Base-by-base conservation (phyloP, 2,797 vertebrate species). In the Podarcis lilfordi region DNA sequence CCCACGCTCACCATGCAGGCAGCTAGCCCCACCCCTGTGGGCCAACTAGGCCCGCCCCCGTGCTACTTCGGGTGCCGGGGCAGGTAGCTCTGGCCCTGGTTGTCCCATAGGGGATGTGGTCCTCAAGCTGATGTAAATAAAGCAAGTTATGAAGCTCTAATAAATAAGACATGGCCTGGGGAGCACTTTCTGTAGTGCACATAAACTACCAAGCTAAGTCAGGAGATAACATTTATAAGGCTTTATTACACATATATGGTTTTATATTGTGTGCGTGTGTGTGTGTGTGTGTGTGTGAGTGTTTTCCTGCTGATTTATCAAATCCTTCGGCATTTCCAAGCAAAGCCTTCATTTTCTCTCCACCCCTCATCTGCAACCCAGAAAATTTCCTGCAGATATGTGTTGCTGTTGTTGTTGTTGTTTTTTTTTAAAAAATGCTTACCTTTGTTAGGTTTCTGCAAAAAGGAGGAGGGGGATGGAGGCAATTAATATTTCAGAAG, bases 401-500 rank as follows among this genome's bases (percentile, higher is more conserved):
- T 85, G 59, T 74, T 83, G 83, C 91, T 45, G 45, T 45, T 45
- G 45, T 50, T 50, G 10, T 55, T 55, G 3, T 55, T 15, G 15
- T 50, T 50, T 21, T 50, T 50, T 50, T 21, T 61, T 1, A 61
- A 19, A 64, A 64, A 64, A 55, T 88, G 71, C 90, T 90, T 92
- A 88, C 71, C 74, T 91, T 77, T 86, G 76, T 93, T 90, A 83
- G 25, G 66, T 71, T 82, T 89, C 45, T n/a, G 82, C 55, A 88
- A 81, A 37, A 6, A 29, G 72, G 17, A 15, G 45, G 19, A 45
- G 40, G 86, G 45, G 45, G 15, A 9, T 23, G 13, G 72, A 89
- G 0, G 0, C 21, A 89, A 92, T 93, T 84, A 96, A 93, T 96
- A 95, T 96, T 96, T 94, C 85, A 94, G n/a, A 43, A 94, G 11